Conservation (phyloP, 2,888 invertebrate genomes). For the Magallana nippona region DNA sequence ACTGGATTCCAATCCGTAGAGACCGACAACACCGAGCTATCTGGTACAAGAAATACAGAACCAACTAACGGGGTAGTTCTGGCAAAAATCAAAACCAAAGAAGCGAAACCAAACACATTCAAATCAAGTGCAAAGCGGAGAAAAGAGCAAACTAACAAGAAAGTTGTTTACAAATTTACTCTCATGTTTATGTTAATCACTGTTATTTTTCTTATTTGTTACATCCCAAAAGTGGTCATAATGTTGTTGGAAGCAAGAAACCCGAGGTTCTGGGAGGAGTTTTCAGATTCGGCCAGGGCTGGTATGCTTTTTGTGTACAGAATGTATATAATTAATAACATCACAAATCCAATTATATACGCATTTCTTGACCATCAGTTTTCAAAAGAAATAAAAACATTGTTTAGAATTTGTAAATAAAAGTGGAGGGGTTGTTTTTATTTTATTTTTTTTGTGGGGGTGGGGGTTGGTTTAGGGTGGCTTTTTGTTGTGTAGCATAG, state of each 20-base stretch:
- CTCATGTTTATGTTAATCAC: slow-evolving; percentile 49
- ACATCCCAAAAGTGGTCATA: slow-evolving; percentile 45
- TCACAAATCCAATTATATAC: slow-evolving; percentile 45
- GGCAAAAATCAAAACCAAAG: not conserved
- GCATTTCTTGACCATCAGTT: slow-evolving; percentile 46
- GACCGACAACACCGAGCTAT: not conserved
- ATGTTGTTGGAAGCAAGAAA: slow-evolving; percentile 41
- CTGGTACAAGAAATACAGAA: not conserved
- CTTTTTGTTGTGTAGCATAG: too few species aligned
- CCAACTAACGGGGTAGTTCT: not conserved
- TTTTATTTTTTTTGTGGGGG: too few species aligned
- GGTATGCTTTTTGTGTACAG: slow-evolving; percentile 45
- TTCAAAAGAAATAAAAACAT: slow-evolving; percentile 21
- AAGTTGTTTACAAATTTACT: slow-evolving; percentile 43
- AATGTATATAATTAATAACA: slow-evolving; percentile 46
- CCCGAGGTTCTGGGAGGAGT: slow-evolving; percentile 44
- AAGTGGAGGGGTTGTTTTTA: too few species aligned
- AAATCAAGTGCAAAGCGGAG: not conserved
- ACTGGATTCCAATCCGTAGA: not conserved
- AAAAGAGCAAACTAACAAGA: slow-evolving; percentile 21
- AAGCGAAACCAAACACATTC: not conserved
- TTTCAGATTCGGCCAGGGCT: slow-evolving; percentile 36
- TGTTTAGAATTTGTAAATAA: slow-evolving; percentile 5
- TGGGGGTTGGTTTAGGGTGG: too few species aligned
- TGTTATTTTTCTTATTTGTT: slow-evolving; percentile 44